Evolutionary conservation across 2,888 invertebrate species (phyloP), one percentile per base, ranked within the genome.

Genomic region (Sarcophaga caerulescens): DNA sequence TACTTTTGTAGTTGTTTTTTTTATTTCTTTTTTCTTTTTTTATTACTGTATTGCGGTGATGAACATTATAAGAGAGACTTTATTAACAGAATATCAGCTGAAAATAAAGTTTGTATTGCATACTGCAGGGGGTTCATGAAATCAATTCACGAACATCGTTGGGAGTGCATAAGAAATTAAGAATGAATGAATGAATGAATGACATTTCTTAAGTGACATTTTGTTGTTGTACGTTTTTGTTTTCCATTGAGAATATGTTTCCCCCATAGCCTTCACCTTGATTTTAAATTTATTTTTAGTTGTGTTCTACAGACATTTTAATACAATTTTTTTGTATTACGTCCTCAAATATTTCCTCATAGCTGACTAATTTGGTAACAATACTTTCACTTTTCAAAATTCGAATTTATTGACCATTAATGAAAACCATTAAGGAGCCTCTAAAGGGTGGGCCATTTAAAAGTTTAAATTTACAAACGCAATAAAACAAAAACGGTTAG

Each of bases 31-130:
- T 35, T 2, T 8, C 2, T 35, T 35, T 10, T 35, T 35, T 35
- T 35, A 10, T 10, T 35, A 35, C 35, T 35, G 35, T 35, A 35
- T 35, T 35, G 35, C 35, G 35, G 35, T 35, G 57, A 23, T 23
- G 23, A 45, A 68, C 62, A 70, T 57, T 59, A 65, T 73, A 75
- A 63, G 63, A 73, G 75, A 63, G 70, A 81, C 75, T 81, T 75
- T 70, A 81, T 81, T 81, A 81, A 70, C 63, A 70, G 75, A 75
- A 75, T 63, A 60, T 81, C 62, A n/a, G 14, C 71, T 21, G 17
- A 44, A 65, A 14, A 47, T 35, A 80, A 80, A 74, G 60, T 52
- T 75, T 80, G 17, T 81, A 35, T 52, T 59, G 60, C 60, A 81
- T 68, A 23, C 62, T 68, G 60, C 17, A 60, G 47, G 74, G 68